Evolutionary conservation across 2,888 invertebrate genomes (phyloP).

Genomic region (Tromatobia lineatoria): DNA sequence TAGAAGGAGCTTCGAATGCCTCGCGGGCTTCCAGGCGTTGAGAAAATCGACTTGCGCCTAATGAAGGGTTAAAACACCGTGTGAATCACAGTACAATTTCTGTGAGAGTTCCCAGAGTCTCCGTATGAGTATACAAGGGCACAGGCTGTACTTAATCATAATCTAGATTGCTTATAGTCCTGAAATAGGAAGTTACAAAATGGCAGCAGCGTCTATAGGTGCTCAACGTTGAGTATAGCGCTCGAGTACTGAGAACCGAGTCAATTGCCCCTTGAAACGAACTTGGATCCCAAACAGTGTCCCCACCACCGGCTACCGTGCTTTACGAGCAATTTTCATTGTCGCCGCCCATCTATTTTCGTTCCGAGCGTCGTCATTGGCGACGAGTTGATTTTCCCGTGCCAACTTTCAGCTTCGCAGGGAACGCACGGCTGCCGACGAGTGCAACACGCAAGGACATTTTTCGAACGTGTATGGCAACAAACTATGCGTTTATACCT

Average conservation of each 20-base stretch:
- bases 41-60: too few relatives aligned
- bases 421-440: neutral
- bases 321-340: slow-evolving; percentile 29
- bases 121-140: too few relatives aligned
- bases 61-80: too few relatives aligned
- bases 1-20: too few relatives aligned
- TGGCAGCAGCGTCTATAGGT: neutral
- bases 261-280: slow-evolving; percentile 14
- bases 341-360: slow-evolving; percentile 45
- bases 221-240: too few relatives aligned
- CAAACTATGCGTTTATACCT: neutral
- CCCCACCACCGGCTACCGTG: neutral
- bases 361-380: slow-evolving; percentile 31
- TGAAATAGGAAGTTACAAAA: neutral
- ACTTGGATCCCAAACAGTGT: slow-evolving; percentile 15
- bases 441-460: slow-evolving; percentile 38
- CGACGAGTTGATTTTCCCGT: slow-evolving; percentile 42
- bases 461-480: neutral
- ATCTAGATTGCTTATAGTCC: neutral
- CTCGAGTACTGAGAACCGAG: neutral
- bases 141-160: neutral
- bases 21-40: too few relatives aligned
- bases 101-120: too few relatives aligned
- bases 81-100: too few relatives aligned
- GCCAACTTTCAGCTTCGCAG: slow-evolving; percentile 45